Evolutionary conservation across 2,797 vertebrate species (phyloP).

Genomic region (Tragopan temminckii): DNA sequence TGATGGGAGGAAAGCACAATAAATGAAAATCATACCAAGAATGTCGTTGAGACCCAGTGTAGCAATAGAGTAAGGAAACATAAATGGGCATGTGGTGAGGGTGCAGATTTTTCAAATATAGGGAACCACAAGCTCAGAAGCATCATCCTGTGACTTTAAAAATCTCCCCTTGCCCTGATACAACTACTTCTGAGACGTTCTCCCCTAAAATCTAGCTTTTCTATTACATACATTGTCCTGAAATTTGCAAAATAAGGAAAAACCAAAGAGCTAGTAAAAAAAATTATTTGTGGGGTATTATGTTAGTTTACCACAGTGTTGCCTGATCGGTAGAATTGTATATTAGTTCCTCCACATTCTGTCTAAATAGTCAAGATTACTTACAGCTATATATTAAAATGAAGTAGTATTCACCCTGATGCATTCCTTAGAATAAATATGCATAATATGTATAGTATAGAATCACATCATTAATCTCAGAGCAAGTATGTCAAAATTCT

Average conservation of each 20-base stretch:
- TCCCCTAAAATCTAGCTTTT: not conserved
- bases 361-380: not conserved
- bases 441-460: not conserved
- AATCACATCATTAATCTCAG: not conserved
- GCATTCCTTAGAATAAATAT: not conserved
- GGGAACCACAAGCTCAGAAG: not conserved
- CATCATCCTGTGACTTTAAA: not conserved
- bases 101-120: not conserved
- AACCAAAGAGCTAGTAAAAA: not conserved
- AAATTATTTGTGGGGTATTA: not conserved
- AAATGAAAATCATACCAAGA: not conserved
- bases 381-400: not conserved
- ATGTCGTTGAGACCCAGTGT: not conserved
- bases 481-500: not conserved
- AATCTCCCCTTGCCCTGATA: not conserved
- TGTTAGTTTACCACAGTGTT: not conserved
- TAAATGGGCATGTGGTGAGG: not conserved
- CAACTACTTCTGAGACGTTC: not conserved
- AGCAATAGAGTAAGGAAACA: not conserved
- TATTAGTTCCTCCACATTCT: not conserved
- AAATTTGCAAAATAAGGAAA: not conserved
- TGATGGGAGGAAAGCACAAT: not conserved
- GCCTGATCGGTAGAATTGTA: not conserved
- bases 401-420: not conserved
- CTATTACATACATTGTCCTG: not conserved